Conservation (phyloP, 2,888 invertebrate genomes). For the Syrista parreyssii region DNA sequence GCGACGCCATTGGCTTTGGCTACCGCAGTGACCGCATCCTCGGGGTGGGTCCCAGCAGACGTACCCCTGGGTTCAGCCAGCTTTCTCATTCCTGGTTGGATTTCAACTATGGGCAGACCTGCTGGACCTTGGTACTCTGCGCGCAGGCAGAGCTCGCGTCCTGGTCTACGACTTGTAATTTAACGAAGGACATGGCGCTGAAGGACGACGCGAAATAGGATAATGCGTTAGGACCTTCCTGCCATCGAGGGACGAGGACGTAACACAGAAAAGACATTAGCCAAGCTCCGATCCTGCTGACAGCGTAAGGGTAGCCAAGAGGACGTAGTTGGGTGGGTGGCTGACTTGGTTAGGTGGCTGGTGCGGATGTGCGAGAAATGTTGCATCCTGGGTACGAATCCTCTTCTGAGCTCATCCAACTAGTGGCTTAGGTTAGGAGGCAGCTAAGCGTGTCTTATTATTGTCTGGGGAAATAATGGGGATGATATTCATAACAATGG, state of each 20-base stretch:
- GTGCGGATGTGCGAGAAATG: background rate
- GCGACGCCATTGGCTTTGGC: background rate
- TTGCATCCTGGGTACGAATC: background rate
- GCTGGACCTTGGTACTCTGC: background rate
- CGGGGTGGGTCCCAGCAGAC: background rate
- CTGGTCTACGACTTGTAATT: conserved; percentile 32
- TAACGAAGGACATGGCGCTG: conserved; percentile 29
- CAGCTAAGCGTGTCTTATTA: background rate
- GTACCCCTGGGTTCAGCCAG: background rate
- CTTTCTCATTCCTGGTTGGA: background rate
- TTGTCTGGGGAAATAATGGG: background rate
- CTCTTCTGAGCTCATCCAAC: background rate
- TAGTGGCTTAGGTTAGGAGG: background rate
- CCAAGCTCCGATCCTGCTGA: background rate
- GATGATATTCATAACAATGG: background rate
- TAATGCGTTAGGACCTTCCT: conserved; percentile 52
- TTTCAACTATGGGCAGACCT: background rate
- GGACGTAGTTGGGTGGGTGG: background rate
- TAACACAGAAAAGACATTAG: conserved; percentile 67
- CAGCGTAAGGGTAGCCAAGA: background rate
- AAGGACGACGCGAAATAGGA: conserved; percentile 51
- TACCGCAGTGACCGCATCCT: background rate
- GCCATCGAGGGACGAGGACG: conserved; percentile 53
- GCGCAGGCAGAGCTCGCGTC: background rate
- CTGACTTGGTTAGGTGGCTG: background rate